These are phyloP conservation scores for Hydractinia echinata DNA, from an alignment of 30 jellyfish, hydroid and myxozoan species.

Conservation along the genomic window DNA sequence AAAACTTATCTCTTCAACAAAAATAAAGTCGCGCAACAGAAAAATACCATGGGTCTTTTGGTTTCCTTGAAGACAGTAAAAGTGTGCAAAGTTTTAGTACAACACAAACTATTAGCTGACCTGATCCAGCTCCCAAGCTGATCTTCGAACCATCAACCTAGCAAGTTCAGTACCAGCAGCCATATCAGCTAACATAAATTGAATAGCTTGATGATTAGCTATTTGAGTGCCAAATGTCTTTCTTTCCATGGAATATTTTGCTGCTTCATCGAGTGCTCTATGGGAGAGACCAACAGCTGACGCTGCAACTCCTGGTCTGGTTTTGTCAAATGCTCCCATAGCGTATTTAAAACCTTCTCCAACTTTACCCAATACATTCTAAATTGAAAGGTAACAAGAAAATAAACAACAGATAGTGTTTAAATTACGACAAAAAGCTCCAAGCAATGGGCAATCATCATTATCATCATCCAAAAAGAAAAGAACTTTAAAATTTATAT, in stretches of 20 bases:
- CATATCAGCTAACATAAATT: conserved; percentile 91
- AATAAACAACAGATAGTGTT: too few relatives aligned
- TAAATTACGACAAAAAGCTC: too few relatives aligned
- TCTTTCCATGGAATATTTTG: conserved; percentile 84
- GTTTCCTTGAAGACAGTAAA: too few relatives aligned
- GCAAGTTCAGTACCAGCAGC: conserved; percentile 88
- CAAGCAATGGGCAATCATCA: too few relatives aligned
- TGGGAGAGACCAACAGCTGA: conserved; percentile 98
- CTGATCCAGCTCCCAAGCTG: conserved; percentile 98
- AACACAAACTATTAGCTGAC: conserved; percentile 25
- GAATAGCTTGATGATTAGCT: conserved; percentile 90
- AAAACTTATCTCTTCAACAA: too few relatives aligned
- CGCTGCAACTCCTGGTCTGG: conserved; percentile 96
- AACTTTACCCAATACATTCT: conserved; percentile 93
- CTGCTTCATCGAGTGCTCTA: conserved; percentile 90
- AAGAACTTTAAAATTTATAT: too few relatives aligned
- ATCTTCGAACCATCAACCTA: conserved; percentile 57
- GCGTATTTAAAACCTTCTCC: conserved; percentile 93
- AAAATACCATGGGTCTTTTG: too few relatives aligned
- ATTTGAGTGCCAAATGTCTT: conserved; percentile 86
- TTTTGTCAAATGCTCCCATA: conserved; percentile 98
- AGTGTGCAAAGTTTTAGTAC: too few relatives aligned
- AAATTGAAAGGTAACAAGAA: neutral
- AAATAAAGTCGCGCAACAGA: too few relatives aligned
- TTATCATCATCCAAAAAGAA: too few relatives aligned